Conservation (phyloP, 2,113 vertebrate species). For the Lucifuga dentata region DNA sequence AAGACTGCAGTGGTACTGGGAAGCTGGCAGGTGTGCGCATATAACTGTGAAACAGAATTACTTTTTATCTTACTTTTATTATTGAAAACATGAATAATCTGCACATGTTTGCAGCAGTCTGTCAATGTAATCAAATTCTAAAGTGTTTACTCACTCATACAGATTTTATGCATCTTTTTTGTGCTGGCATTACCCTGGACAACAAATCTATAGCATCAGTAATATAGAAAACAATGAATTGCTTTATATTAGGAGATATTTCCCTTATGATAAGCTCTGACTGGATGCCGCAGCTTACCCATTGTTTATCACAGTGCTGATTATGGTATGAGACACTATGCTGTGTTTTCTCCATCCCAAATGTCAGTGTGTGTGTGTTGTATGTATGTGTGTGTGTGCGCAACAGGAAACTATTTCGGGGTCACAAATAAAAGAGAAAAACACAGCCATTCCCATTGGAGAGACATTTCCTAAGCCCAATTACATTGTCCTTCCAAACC, state of each 20-base stretch:
- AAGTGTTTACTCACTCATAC: no score
- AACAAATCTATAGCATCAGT: no score
- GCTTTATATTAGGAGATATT: constrained; percentile 1
- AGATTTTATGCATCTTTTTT: no score
- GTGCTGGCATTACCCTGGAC: no score
- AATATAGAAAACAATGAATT: constrained; percentile 2
- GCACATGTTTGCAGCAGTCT: no score
- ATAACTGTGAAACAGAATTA: constrained; percentile 50
- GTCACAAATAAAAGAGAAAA: constrained; percentile 61
- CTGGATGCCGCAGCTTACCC: background rate
- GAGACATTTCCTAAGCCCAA: constrained; percentile 60
- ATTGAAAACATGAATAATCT: no score
- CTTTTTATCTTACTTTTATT: no score
- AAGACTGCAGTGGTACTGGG: constrained; percentile 35
- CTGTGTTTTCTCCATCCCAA: constrained; percentile 47
- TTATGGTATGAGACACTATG: constrained; percentile 19
- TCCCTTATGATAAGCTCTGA: background rate
- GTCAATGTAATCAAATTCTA: no score
- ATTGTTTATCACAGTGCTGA: constrained; percentile 14
- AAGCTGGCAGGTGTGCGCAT: constrained; percentile 31
- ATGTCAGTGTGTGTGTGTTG: constrained; percentile 57
- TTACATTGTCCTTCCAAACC: constrained; percentile 69
- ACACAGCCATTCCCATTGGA: constrained; percentile 53
- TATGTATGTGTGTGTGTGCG: constrained; percentile 57
- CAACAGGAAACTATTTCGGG: constrained; percentile 57